Base-by-base conservation (phyloP, 2,113 vertebrate species). In the Eurypyga helias region DNA sequence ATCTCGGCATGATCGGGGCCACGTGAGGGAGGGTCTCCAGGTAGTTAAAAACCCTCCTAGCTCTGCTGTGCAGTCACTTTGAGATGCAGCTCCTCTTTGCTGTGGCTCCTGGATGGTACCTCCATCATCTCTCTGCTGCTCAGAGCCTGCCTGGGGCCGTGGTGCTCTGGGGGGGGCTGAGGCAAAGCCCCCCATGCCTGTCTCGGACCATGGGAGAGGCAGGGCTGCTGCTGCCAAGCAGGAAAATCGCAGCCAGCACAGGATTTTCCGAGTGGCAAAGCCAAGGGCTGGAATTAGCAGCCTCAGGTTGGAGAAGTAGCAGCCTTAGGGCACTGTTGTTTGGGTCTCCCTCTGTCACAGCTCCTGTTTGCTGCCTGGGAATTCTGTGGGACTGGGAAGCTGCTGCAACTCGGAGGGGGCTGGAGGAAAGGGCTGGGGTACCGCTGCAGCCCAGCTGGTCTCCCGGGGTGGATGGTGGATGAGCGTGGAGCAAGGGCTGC, bases 291-390 rank as follows among this genome's bases (percentile, higher is more conserved):
- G 8, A 21, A 25, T 11, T 1, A 2, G 6, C 65, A 61, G 29
- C 55, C 41, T 34, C 41, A 25, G 34, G 0, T 3, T 36, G n/a
- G 43, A 31, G 23, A 13, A 41, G 43, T 34, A 29, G 46, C 16
- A 13, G 58, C 34, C 0, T 1, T 8, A 11, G 51, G 55, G 65
- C 18, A 5, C 13, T 0, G 0, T 7, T n/a, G n/a, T 52, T 49
- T 4, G 1, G 18, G 16, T 45, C 17, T 4, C 12, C 0, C 3
- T 17, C 28, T 21, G 34, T 43, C 29, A 20, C 64, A 34, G 34
- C 11, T 41, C 34, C 3, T 0, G 2, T 79, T 58, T 10, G 46
- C 38, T 17, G 3, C 9, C 14, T 17, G 46, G 43, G 67, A 69
- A 17, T 21, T 10, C 19, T 8, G 6, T 1, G 14, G 64, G 45